These are phyloP conservation scores for Cydia splendana DNA, from an alignment of 1,140 invertebrate genomes.

Conservation along the genomic window DNA sequence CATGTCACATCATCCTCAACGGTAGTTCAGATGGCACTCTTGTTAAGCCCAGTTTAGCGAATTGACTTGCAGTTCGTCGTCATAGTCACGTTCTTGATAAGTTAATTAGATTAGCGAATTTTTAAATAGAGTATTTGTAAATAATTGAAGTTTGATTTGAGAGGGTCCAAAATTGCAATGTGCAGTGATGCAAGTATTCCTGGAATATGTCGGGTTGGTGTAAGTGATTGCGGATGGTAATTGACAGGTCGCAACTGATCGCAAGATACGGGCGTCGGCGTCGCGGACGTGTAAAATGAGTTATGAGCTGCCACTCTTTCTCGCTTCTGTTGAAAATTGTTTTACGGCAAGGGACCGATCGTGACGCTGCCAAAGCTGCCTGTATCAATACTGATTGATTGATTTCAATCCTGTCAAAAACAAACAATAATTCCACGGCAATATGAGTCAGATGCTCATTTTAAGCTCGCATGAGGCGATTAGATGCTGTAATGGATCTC, in stretches of 20 bases:
- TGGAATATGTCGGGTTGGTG: constrained; percentile 43
- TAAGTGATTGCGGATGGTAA: constrained; percentile 54
- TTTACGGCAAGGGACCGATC: constrained; percentile 32
- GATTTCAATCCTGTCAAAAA: constrained; percentile 25
- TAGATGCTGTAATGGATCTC: constrained; percentile 51
- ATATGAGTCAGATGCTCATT: constrained; percentile 22
- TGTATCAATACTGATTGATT: constrained; percentile 21
- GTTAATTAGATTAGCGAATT: constrained; percentile 50
- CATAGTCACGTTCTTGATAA: constrained; percentile 72
- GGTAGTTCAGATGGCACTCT: constrained; percentile 81
- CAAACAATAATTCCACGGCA: constrained; percentile 27
- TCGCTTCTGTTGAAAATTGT: constrained; percentile 41
- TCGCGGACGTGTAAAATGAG: constrained; percentile 43
- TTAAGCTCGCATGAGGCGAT: constrained; percentile 39
- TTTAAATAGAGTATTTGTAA: constrained; percentile 70
- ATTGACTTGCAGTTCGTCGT: constrained; percentile 37
- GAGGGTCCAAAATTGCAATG: constrained; percentile 49
- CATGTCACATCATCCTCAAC: constrained; percentile 86
- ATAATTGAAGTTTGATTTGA: constrained; percentile 53
- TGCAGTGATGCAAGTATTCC: constrained; percentile 46
- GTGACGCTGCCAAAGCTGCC: constrained; percentile 12
- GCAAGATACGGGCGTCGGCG: constrained; percentile 37
- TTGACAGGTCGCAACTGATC: constrained; percentile 59
- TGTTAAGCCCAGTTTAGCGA: constrained; percentile 32
- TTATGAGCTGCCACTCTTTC: constrained; percentile 46